Percentiles rank a stretch among this genome's conserved stretches.
Conservation (phyloP, 2,113 vertebrate species). For the Mormoops blainvillei region DNA sequence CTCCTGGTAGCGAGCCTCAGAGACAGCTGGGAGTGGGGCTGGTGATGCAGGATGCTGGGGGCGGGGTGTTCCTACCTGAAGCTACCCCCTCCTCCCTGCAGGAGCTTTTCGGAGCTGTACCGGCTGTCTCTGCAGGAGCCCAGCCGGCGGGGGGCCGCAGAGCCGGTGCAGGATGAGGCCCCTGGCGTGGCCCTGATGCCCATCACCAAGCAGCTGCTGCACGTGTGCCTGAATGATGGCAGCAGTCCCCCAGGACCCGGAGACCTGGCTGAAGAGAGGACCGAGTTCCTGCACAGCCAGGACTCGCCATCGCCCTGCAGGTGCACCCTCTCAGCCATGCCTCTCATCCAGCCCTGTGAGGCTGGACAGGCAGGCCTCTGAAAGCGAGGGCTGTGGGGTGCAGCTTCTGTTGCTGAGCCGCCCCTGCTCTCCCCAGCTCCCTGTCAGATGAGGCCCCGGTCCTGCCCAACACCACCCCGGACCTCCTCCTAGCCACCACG, state of each 20-base stretch:
- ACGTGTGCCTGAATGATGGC: conserved; percentile 83
- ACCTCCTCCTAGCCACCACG: conserved; percentile 87
- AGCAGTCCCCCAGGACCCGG: conserved; percentile 55
- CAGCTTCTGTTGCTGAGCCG: neutral
- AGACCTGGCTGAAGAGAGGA: conserved; percentile 68
- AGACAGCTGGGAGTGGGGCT: neutral
- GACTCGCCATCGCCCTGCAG: neutral
- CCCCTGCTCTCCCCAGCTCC: conserved; percentile 45
- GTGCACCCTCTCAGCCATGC: neutral
- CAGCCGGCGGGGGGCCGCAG: conserved; percentile 81
- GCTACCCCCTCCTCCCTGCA: conserved; percentile 38
- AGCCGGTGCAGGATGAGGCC: conserved; percentile 58
- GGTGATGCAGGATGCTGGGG: neutral
- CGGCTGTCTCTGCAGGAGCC: conserved; percentile 89
- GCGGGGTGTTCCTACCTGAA: neutral
- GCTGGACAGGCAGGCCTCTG: neutral
- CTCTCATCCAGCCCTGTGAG: too few species aligned
- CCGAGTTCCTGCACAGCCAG: conserved; percentile 68
- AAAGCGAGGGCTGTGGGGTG: fast-evolving
- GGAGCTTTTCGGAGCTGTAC: conserved; percentile 93
- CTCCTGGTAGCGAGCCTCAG: neutral
- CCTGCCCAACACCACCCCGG: conserved; percentile 84
- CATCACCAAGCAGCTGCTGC: conserved; percentile 78
- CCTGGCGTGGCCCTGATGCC: conserved; percentile 51
- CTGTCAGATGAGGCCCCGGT: conserved; percentile 79